Conservation (phyloP, 2,888 invertebrate genomes). For the Habrosyne pyritoides region DNA sequence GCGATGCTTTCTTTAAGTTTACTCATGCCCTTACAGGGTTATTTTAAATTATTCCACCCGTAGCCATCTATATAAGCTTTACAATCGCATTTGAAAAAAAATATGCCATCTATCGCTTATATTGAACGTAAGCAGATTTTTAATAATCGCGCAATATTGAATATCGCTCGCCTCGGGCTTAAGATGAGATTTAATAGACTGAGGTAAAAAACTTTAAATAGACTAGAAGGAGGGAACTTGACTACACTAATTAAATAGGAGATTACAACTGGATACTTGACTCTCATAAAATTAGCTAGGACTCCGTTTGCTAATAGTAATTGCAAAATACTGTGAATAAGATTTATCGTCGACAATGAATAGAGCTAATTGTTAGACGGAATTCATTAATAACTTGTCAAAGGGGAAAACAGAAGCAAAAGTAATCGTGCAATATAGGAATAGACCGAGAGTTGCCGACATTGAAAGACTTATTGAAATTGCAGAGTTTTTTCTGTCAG, state of each 20-base stretch:
- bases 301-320: not conserved
- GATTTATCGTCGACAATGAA: not conserved
- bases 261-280: not conserved
- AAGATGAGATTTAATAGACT: not conserved
- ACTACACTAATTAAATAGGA: not conserved
- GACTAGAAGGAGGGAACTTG: not conserved
- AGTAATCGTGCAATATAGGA: not conserved
- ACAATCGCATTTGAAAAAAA: not conserved
- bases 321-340: not conserved
- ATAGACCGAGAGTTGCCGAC: not conserved
- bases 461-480: not conserved
- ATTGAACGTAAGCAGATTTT: too few relatives aligned
- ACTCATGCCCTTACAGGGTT: conserved; percentile 11
- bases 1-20: conserved; percentile 38
- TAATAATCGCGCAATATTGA: not conserved
- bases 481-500: too few relatives aligned
- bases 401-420: not conserved
- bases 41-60: not conserved
- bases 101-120: not conserved
- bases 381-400: not conserved
- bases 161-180: not conserved
- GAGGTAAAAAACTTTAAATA: not conserved
- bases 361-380: not conserved
- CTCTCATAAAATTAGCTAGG: not conserved
- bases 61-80: not conserved